phyloP scores from a whole-genome alignment of 2,113 vertebrate species.

The Oncorhynchus keta region DNA sequence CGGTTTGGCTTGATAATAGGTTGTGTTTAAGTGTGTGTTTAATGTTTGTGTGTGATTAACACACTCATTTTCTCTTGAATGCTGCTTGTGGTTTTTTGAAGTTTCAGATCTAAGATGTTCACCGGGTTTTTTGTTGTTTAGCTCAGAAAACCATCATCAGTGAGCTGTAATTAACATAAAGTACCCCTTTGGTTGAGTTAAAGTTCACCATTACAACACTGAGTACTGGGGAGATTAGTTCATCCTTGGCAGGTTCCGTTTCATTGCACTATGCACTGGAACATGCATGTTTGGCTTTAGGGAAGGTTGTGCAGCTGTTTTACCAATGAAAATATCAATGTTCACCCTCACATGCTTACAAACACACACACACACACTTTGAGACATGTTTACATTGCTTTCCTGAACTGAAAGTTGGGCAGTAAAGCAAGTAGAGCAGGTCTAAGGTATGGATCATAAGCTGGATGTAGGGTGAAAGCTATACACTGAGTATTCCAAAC shows the following conservation, averaged over 20 bases:
- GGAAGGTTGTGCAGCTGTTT: neutral
- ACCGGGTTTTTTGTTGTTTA: slow-evolving; percentile 20
- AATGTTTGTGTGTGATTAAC: slow-evolving; percentile 13
- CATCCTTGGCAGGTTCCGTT: neutral
- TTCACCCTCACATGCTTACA: neutral
- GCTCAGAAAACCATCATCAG: neutral
- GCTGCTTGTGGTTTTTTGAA: slow-evolving; percentile 14
- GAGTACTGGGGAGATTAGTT: neutral
- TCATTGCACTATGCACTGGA: neutral
- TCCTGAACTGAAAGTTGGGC: neutral
- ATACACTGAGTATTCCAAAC: neutral
- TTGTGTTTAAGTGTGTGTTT: slow-evolving; percentile 4
- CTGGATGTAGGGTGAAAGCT: neutral
- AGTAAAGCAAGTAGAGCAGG: slow-evolving; percentile 6
- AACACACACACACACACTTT: neutral
- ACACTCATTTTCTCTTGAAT: neutral
- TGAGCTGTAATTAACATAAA: neutral
- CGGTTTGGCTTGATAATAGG: neutral
- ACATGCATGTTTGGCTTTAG: neutral
- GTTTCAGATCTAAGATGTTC: slow-evolving; percentile 10
- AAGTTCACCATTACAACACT: neutral
- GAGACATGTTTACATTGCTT: slow-evolving; percentile 7
- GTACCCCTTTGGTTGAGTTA: neutral
- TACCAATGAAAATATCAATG: neutral
- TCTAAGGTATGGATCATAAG: neutral